These are phyloP conservation scores for Drosophila elegans DNA, from an alignment of 1,140 invertebrate genomes.

Conservation along the genomic window DNA sequence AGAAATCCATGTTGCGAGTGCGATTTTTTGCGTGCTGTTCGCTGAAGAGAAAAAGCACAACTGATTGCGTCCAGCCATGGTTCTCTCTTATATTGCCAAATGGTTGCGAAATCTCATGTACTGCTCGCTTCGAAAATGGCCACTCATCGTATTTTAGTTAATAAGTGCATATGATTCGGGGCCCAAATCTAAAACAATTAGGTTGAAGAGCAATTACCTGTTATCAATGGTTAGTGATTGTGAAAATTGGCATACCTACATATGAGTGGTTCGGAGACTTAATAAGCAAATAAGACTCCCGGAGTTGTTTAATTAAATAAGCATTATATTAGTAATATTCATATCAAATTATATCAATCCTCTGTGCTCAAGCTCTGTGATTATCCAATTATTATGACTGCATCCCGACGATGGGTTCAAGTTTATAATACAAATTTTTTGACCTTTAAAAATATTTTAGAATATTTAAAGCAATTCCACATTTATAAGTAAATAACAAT, in stretches of 20 bases:
- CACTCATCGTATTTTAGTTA: not conserved
- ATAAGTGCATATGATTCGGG: not conserved
- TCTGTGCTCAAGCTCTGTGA: too few relatives aligned
- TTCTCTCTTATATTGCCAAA: constrained; percentile 12
- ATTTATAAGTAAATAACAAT: not conserved
- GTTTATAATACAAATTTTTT: too few relatives aligned
- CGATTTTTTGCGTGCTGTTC: not conserved
- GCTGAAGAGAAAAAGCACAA: not conserved
- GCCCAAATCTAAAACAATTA: not conserved
- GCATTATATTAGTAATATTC: too few relatives aligned
- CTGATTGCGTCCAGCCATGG: constrained; percentile 2
- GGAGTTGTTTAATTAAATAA: too few relatives aligned
- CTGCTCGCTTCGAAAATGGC: not conserved
- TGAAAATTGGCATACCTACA: not conserved
- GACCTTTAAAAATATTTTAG: too few relatives aligned
- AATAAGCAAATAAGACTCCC: not conserved
- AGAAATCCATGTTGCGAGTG: constrained; percentile 39
- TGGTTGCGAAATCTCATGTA: too few relatives aligned
- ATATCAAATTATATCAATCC: too few relatives aligned
- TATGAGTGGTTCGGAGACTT: not conserved
- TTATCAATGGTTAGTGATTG: not conserved
- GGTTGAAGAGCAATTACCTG: not conserved
- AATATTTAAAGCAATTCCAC: too few relatives aligned
- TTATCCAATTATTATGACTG: too few relatives aligned
- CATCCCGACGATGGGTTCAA: too few relatives aligned